These are phyloP conservation scores for Carpatolechia fugitivella DNA, from an alignment of 2,888 invertebrate species.

Conservation along the genomic window DNA sequence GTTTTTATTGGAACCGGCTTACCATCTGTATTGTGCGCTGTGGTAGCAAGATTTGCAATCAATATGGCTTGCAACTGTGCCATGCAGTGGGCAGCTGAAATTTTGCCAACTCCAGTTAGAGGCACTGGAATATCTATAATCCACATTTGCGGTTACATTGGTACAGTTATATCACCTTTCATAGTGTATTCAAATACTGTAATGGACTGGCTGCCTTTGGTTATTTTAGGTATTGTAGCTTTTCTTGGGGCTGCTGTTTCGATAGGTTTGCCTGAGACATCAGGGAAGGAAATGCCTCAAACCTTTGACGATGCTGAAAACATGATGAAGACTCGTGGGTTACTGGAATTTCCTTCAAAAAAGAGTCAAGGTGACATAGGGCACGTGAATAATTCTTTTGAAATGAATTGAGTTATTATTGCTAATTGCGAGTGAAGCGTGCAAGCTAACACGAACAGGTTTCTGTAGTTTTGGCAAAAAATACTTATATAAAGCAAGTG, in stretches of 20 bases:
- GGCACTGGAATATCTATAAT: slow-evolving; percentile 52
- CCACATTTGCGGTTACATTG: slow-evolving; percentile 53
- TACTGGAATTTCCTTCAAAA: slow-evolving; percentile 50
- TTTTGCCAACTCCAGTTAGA: slow-evolving; percentile 56
- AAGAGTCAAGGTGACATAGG: slow-evolving; percentile 16
- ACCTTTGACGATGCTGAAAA: slow-evolving; percentile 59
- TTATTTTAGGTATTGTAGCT: slow-evolving; percentile 41
- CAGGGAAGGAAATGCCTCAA: slow-evolving; percentile 56
- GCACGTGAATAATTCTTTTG: background rate
- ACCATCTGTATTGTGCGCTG: slow-evolving; percentile 51
- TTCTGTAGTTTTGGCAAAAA: too few species aligned
- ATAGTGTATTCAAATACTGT: slow-evolving; percentile 53
- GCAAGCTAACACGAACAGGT: too few species aligned
- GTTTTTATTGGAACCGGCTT: slow-evolving; percentile 45
- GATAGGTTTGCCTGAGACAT: slow-evolving; percentile 56
- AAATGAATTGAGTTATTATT: background rate
- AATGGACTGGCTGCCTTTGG: slow-evolving; percentile 49
- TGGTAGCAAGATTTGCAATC: slow-evolving; percentile 51
- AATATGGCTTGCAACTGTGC: slow-evolving; percentile 50
- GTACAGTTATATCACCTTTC: slow-evolving; percentile 54
- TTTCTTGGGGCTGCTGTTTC: slow-evolving; percentile 37
- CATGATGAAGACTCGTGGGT: slow-evolving; percentile 39
- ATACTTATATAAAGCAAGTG: too few species aligned
- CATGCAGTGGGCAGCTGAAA: slow-evolving; percentile 58
- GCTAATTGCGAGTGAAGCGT: too few species aligned